Conservation (phyloP, 2,797 vertebrate species). For the Rachycentron canadum region DNA sequence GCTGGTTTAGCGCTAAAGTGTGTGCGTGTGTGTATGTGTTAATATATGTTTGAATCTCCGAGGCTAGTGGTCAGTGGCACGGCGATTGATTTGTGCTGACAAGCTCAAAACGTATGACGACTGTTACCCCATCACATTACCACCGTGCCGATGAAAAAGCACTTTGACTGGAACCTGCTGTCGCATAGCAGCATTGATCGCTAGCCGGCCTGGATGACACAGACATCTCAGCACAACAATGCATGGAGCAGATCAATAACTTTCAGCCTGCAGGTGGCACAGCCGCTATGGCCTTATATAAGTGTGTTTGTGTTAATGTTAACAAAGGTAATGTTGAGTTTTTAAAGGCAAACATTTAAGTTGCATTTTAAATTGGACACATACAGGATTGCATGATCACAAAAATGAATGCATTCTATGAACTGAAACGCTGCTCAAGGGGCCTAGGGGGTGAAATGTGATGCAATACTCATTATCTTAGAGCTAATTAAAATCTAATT, state of each 20-base stretch:
- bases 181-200: constrained; percentile 67
- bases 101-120: constrained; percentile 34
- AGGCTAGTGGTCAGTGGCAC: constrained; percentile 36
- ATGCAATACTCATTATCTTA: constrained; percentile 39
- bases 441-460: constrained; percentile 23
- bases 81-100: constrained; percentile 61
- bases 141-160: constrained; percentile 26
- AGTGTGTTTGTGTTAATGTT: neutral
- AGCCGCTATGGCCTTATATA: neutral
- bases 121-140: constrained; percentile 26
- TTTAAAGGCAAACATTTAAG: neutral
- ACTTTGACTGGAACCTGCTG: constrained; percentile 50
- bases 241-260: constrained; percentile 60
- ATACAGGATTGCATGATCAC: neutral
- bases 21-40: constrained; percentile 11
- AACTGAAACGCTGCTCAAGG: constrained; percentile 15
- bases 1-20: constrained; percentile 3
- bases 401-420: constrained; percentile 4
- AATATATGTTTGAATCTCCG: constrained; percentile 18
- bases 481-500: constrained; percentile 60
- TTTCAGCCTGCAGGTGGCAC: constrained; percentile 36
- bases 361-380: constrained; percentile 5
- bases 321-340: neutral
- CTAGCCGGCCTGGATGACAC: constrained; percentile 29
- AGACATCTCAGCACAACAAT: constrained; percentile 52